These are phyloP conservation scores for Bufo bufo DNA, from an alignment of 2,113 vertebrate species.

Conservation along the genomic window DNA sequence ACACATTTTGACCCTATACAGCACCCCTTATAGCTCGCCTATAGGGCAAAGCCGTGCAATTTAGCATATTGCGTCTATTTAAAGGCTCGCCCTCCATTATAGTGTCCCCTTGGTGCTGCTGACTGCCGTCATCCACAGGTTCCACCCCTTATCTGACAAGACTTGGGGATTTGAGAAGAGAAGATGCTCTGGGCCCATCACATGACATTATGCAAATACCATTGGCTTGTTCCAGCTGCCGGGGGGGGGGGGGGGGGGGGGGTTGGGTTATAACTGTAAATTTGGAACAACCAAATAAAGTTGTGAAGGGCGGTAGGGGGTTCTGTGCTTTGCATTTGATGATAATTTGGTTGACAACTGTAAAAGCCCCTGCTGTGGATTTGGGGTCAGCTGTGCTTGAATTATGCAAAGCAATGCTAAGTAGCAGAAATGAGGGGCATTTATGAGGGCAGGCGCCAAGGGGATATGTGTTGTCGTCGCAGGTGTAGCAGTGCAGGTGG, in stretches of 20 bases:
- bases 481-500: background rate
- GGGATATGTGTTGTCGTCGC: background rate
- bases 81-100: background rate
- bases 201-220: background rate
- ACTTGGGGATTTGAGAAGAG: background rate
- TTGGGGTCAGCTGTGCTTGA: background rate
- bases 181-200: background rate
- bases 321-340: background rate
- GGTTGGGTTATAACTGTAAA: background rate
- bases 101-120: background rate
- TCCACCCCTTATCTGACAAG: background rate
- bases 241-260: background rate
- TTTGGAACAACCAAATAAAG: background rate
- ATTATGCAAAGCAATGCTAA: constrained; percentile 14
- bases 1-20: too few species aligned
- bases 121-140: background rate
- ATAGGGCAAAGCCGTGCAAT: background rate
- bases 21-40: background rate
- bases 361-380: background rate
- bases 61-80: background rate
- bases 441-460: background rate
- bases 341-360: constrained; percentile 18
- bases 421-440: background rate
- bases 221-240: background rate
- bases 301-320: background rate